Percentiles rank a stretch among this genome's conserved stretches.
phyloP scores from a whole-genome alignment of 2,797 vertebrate genomes.

The Orientallactaga sibirica region DNA sequence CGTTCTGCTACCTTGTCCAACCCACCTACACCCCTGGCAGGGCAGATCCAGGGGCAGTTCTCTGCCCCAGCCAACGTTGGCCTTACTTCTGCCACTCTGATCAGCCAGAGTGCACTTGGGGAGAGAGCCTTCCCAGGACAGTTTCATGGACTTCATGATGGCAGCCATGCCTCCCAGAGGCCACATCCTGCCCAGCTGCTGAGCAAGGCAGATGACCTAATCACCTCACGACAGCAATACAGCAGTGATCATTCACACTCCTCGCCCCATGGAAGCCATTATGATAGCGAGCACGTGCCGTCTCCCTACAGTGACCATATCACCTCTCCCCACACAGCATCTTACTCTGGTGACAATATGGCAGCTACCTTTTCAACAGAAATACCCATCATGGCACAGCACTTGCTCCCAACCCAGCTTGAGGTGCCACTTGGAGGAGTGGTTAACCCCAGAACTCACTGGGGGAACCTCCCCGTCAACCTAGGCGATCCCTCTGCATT shows the following conservation, averaged over 20 bases:
- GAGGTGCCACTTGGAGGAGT: conserved; percentile 96
- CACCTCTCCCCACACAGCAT: conserved; percentile 93
- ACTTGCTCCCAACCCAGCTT: conserved; percentile 91
- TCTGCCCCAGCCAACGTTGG: conserved; percentile 90
- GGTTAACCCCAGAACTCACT: conserved; percentile 95
- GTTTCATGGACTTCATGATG: conserved; percentile 91
- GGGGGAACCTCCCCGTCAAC: conserved; percentile 95
- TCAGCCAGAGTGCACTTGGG: conserved; percentile 93
- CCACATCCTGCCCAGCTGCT: conserved; percentile 93
- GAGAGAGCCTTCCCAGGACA: conserved; percentile 95
- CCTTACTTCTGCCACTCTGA: conserved; percentile 92
- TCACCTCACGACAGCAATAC: conserved; percentile 93
- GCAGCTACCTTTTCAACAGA: conserved; percentile 94
- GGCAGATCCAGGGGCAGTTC: conserved; percentile 91
- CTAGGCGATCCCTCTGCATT: conserved; percentile 95
- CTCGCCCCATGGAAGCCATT: conserved; percentile 97
- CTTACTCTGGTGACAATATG: conserved; percentile 90
- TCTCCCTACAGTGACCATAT: conserved; percentile 98
- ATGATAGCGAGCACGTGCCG: conserved; percentile 96
- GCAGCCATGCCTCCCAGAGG: conserved; percentile 92
- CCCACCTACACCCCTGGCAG: conserved; percentile 92
- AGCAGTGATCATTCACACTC: conserved; percentile 92
- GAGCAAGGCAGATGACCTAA: conserved; percentile 94
- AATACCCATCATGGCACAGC: conserved; percentile 93
- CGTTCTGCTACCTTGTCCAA: conserved; percentile 94